A percentile compares a stretch with the other conserved stretches of the same genome.
phyloP scores from a whole-genome alignment of 2,113 vertebrate species.

The Corythornis cristatus region DNA sequence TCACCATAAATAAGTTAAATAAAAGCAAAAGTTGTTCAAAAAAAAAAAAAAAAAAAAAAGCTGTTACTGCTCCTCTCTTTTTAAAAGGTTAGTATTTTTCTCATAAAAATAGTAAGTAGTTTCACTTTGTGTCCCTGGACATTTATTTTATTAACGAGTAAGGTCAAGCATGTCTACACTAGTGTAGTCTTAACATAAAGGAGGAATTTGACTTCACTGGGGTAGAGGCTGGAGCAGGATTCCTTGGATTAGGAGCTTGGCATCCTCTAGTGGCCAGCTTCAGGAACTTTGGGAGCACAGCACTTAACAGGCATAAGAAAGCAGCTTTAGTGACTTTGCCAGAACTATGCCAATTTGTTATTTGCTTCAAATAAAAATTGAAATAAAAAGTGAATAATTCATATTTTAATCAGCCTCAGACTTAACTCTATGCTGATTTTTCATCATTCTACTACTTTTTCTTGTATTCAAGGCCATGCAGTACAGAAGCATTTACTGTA shows the following conservation, averaged over 20 bases:
- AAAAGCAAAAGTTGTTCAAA: background rate
- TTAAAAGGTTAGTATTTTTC: background rate
- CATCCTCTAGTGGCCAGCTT: constrained; percentile 43
- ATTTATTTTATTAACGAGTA: background rate
- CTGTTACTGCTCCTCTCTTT: background rate
- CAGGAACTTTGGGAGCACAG: background rate
- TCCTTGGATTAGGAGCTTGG: constrained; percentile 12
- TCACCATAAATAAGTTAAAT: background rate
- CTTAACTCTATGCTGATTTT: background rate
- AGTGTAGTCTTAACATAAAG: background rate
- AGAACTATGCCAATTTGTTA: background rate
- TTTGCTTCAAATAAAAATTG: background rate
- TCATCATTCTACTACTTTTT: background rate
- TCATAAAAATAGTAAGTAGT: background rate
- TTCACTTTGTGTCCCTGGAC: background rate
- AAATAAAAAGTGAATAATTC: background rate
- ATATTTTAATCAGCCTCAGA: background rate
- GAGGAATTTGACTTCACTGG: background rate
- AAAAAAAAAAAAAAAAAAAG: background rate
- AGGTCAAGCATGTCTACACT: background rate
- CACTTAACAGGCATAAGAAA: background rate
- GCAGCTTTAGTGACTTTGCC: background rate
- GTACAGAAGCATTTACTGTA: background rate
- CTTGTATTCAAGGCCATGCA: background rate
- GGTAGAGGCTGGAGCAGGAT: background rate